Conservation (phyloP, 2,113 vertebrate genomes). For the Sisor rabdophorus region DNA sequence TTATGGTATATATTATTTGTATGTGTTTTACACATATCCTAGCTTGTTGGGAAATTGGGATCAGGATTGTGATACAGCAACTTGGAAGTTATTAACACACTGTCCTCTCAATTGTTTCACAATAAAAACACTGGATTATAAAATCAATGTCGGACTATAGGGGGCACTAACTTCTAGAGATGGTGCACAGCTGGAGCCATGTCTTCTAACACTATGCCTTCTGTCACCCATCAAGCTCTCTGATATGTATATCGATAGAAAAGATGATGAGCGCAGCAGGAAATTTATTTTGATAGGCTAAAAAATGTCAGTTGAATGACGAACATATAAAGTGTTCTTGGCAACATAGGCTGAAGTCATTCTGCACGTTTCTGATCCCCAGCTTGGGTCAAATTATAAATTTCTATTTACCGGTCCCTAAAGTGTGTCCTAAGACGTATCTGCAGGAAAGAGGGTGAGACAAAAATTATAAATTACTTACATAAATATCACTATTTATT, state of each 20-base stretch:
- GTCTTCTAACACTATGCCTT: not conserved
- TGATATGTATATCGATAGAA: not conserved
- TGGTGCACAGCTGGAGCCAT: not conserved
- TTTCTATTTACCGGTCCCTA: not conserved
- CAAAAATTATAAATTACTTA: constrained; percentile 27
- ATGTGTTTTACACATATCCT: not conserved
- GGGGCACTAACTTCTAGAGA: not conserved
- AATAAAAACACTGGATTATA: constrained; percentile 1
- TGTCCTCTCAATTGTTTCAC: not conserved
- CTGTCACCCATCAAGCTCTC: constrained; percentile 1
- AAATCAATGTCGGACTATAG: not conserved
- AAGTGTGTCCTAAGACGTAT: not conserved
- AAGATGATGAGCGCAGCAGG: not conserved
- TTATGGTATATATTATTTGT: not conserved
- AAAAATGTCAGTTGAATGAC: constrained; percentile 14
- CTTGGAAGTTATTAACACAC: no score
- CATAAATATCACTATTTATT: not conserved
- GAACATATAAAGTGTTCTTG: constrained; percentile 25
- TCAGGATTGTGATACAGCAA: not conserved
- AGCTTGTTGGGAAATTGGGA: not conserved
- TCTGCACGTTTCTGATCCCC: constrained; percentile 10
- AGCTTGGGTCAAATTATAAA: not conserved
- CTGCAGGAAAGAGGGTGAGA: not conserved
- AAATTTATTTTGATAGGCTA: not conserved
- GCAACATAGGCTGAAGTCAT: constrained; percentile 17